Conservation (phyloP, 1,140 invertebrate species). For the Drosophila guanche region DNA sequence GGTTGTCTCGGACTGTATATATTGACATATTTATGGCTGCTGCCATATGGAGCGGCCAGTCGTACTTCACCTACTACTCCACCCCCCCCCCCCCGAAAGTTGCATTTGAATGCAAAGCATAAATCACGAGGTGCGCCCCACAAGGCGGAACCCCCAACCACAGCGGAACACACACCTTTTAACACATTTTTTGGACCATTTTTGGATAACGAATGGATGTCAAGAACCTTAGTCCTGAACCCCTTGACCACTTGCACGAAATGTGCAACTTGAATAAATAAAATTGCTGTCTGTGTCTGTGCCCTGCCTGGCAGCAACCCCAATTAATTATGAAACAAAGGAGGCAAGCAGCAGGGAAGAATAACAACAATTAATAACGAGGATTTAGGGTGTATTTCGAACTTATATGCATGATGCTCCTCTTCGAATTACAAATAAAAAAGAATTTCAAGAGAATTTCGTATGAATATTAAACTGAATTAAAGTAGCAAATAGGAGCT, state of each 20-base stretch:
- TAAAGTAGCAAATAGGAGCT: no score
- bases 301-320: constrained; percentile 1
- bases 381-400: no score
- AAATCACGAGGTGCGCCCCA: constrained; percentile 70
- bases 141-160: neutral
- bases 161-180: constrained; percentile 68
- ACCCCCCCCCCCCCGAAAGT: constrained; percentile 2
- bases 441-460: no score
- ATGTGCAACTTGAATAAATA: constrained; percentile 31
- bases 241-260: constrained; percentile 11
- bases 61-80: neutral
- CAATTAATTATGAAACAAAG: constrained; percentile 44
- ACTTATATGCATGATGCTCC: no score
- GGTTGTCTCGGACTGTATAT: constrained; percentile 63
- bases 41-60: constrained; percentile 11
- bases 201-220: constrained; percentile 43
- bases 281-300: constrained; percentile 4
- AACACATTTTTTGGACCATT: constrained; percentile 56
- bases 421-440: no score
- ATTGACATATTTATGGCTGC: constrained; percentile 79
- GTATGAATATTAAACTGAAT: no score
- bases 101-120: constrained; percentile 68
- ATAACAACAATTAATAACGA: neutral
- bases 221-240: constrained; percentile 39
- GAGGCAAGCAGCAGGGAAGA: constrained; percentile 14